Conservation (phyloP, 2,113 vertebrate species). For the Phyllopteryx taeniolatus region DNA sequence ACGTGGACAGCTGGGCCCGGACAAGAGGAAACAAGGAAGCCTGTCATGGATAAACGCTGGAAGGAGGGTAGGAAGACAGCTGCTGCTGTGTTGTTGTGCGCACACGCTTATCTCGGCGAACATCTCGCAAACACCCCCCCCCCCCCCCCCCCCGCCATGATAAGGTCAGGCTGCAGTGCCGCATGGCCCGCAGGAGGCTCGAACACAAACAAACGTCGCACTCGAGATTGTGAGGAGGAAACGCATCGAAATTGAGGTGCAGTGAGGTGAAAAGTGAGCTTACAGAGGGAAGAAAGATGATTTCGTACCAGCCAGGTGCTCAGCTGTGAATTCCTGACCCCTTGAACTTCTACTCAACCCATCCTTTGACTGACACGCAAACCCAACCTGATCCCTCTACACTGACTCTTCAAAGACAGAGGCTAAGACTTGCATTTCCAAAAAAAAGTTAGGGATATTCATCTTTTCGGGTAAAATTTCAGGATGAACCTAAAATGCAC, state of each 20-base stretch:
- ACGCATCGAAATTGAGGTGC: background rate
- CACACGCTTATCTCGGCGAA: slow-evolving; percentile 43
- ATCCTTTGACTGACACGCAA: slow-evolving; percentile 24
- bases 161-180: slow-evolving; percentile 18
- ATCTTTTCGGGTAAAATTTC: background rate
- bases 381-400: slow-evolving; percentile 29
- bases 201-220: background rate
- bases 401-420: slow-evolving; percentile 46
- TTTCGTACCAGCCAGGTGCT: slow-evolving; percentile 22
- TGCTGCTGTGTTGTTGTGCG: slow-evolving; percentile 46
- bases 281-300: slow-evolving; percentile 2
- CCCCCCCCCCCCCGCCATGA: slow-evolving; percentile 20
- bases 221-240: background rate
- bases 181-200: slow-evolving; percentile 6
- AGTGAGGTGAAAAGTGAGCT: background rate
- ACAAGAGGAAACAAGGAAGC: slow-evolving; percentile 31
- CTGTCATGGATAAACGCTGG: slow-evolving; percentile 52
- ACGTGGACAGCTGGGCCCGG: slow-evolving; percentile 63
- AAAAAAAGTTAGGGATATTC: background rate
- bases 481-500: background rate
- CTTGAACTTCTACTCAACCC: slow-evolving; percentile 24
- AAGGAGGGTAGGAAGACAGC: slow-evolving; percentile 55
- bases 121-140: slow-evolving; percentile 32
- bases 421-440: slow-evolving; percentile 41
- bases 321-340: slow-evolving; percentile 42